Percentiles rank a stretch among this genome's conserved stretches.
Conservation (phyloP, 2,113 vertebrate genomes). For the Oryctolagus cuniculus region mOryCun1.1 NC_091432.1:174744501-174745000, state of each 20-base stretch:
- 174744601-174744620: not conserved
- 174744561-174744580: not conserved
- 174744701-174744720: not conserved
- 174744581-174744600: not conserved
- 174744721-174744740: not conserved
- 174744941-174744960: not conserved
- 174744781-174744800: slow-evolving; percentile 25
- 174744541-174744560: not conserved
- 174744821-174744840: not conserved
- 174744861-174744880: not conserved
- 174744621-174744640: not conserved
- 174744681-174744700: not conserved
- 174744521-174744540: fast-evolving
- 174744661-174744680: not conserved
- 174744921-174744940: not conserved
- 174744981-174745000: not conserved
- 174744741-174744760: not conserved
- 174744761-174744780: not conserved
- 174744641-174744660: not conserved
- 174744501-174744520: not conserved
- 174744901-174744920: not conserved
- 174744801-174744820: not conserved
- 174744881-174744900: not conserved
- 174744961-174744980: not conserved
- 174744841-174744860: not conserved